Percentiles rank a stretch among this genome's conserved stretches.
These are phyloP conservation scores for Mayetiola destructor DNA, from an alignment of 2,888 invertebrate genomes.

Conservation along the genomic window DNA sequence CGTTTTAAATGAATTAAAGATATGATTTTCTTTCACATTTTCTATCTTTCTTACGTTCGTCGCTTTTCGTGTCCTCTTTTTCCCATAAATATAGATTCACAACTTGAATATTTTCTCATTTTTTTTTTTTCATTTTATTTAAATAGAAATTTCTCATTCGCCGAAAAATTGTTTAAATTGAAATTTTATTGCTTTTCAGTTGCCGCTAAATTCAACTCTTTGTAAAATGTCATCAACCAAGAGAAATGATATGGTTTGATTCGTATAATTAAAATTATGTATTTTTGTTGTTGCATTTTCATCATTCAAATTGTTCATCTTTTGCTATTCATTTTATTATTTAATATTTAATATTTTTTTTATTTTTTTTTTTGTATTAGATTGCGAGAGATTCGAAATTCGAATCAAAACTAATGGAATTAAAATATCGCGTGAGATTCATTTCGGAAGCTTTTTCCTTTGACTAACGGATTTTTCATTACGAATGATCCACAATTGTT, in stretches of 20 bases:
- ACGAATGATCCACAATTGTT: too few relatives aligned
- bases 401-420: too few relatives aligned
- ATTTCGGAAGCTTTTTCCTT: too few relatives aligned
- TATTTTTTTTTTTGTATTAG: background rate
- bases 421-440: too few relatives aligned
- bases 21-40: too few relatives aligned
- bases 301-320: background rate
- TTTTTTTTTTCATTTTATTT: background rate
- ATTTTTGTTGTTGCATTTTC: too few relatives aligned
- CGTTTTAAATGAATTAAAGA: too few relatives aligned
- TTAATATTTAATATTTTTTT: background rate
- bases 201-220: background rate
- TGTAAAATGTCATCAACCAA: background rate
- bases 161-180: background rate
- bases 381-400: background rate
- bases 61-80: too few relatives aligned
- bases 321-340: background rate
- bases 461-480: too few relatives aligned
- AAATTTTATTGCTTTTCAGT: too few relatives aligned
- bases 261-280: too few relatives aligned
- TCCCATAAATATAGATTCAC: background rate
- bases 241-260: constrained; percentile 11
- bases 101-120: background rate
- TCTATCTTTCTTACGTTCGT: too few relatives aligned
- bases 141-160: background rate